Evolutionary conservation across 2,888 invertebrate species (phyloP), one percentile per base, ranked within the genome.

Genomic region (Himalopsyche kuldschensis): DNA sequence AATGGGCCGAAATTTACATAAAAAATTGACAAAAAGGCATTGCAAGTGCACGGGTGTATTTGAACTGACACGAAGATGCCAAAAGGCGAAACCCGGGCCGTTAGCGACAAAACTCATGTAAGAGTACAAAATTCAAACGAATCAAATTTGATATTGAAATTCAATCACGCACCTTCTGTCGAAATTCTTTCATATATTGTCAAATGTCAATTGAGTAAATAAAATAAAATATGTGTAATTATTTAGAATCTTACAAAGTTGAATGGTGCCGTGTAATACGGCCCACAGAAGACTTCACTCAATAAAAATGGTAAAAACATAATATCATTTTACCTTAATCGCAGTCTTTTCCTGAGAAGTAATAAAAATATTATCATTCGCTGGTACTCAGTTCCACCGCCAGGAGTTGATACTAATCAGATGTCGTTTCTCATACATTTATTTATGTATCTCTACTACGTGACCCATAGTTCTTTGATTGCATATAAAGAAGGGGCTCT

Each of bases 271-370:
- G 27, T 69, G 69, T 69, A 69, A 69, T 4, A 30, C 30, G 3
- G 27, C 15, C 69, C 15, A 3, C 4, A 27, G 69, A 69, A 27
- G 69, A 27, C 69, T 69, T 69, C 10, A 81, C 55, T 76, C 81
- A 81, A 81, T 81, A 81, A 81, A 81, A 81, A 81, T 81, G 75
- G 81, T 81, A 81, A 81, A 55, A 76, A 82, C 78, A 75, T 79
- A 69, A 69, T 69, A 77, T 79, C 75, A 82, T 82, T 82, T 82
- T 79, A 63, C 69, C 75, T 76, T 79, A 82, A 82, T 82, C 79
- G 82, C 48, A 75, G 69, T 76, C 75, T 24, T 82, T 82, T 82
- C 82, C 82, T 35, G 75, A 82, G 82, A 82, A 82, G 78, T 79
- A 69, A 79, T 82, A 79, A 82, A 82, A 82, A 77, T 82, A 82